Percentiles rank a stretch among this genome's conserved stretches.
phyloP scores from a whole-genome alignment of 2,113 vertebrate species.

The Brachirus orientalis region DNA sequence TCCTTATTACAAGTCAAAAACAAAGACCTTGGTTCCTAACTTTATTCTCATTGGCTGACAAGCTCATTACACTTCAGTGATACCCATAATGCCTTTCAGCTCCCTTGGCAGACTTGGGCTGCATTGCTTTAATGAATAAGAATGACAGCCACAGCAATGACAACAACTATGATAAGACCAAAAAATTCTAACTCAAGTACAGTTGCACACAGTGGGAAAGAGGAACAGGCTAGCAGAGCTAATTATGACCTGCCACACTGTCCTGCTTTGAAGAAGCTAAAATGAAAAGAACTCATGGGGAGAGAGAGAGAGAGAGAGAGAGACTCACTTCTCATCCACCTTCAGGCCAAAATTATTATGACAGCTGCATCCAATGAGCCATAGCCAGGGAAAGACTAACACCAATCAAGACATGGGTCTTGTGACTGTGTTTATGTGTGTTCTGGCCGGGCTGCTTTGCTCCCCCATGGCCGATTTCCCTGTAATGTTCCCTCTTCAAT shows the following conservation, averaged over 20 bases:
- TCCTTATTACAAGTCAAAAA: not conserved
- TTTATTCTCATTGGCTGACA: conserved; percentile 2
- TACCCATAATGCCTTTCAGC: conserved; percentile 19
- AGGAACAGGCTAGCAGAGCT: not conserved
- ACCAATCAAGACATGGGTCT: not conserved
- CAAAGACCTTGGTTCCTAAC: not conserved
- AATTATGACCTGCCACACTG: conserved; percentile 26
- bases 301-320: not conserved
- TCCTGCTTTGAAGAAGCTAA: conserved; percentile 5
- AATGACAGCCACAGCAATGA: not conserved
- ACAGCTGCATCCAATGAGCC: conserved; percentile 36
- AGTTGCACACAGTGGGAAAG: conserved; percentile 14
- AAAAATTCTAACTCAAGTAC: conserved; percentile 2
- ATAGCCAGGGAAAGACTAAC: conserved; percentile 12
- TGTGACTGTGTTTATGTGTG: not conserved
- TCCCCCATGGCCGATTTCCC: conserved; percentile 2
- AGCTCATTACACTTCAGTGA: conserved; percentile 1
- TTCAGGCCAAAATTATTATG: conserved; percentile 38
- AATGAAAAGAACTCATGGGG: not conserved
- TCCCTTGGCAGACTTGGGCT: not conserved
- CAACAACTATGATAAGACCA: not conserved
- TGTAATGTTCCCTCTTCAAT: not conserved
- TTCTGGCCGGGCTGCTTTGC: not conserved
- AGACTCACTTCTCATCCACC: conserved; percentile 6
- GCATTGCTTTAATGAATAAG: conserved; percentile 16